Conservation (phyloP, 2,888 invertebrate species). For the Acanthopleura granulata region DNA sequence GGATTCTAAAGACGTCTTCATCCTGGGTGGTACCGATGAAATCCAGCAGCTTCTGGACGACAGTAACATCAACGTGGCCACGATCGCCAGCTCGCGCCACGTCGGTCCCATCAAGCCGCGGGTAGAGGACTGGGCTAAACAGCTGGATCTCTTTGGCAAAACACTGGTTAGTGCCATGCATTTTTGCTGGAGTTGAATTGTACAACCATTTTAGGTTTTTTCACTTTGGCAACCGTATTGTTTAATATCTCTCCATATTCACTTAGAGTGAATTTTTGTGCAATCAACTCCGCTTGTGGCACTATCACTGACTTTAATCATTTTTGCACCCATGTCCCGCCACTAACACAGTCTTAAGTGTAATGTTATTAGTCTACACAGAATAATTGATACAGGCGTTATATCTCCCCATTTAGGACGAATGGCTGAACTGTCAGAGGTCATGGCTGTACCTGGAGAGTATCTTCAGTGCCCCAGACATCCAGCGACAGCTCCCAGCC, state of each 20-base stretch:
- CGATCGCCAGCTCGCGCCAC: conserved; percentile 87
- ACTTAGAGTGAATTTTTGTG: too few species aligned
- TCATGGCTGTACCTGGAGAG: conserved; percentile 70
- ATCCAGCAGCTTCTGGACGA: conserved; percentile 86
- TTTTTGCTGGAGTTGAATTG: too few species aligned
- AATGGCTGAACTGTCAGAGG: conserved; percentile 69
- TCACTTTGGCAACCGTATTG: too few species aligned
- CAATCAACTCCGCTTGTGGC: too few species aligned
- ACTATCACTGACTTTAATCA: too few species aligned
- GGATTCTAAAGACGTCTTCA: conserved; percentile 85
- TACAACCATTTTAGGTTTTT: too few species aligned
- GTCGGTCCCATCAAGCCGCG: conserved; percentile 86
- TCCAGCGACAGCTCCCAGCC: conserved; percentile 69
- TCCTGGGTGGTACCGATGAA: conserved; percentile 88
- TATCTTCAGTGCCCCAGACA: conserved; percentile 71
- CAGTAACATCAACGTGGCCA: conserved; percentile 86
- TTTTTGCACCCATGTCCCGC: too few species aligned
- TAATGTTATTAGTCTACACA: too few species aligned
- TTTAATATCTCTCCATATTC: too few species aligned
- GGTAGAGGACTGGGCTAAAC: conserved; percentile 86
- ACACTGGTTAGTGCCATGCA: conserved; percentile 77
- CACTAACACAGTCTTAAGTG: too few species aligned
- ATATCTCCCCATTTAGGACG: conserved; percentile 71
- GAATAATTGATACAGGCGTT: too few species aligned
- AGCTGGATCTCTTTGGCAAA: conserved; percentile 82